phyloP scores from a whole-genome alignment of 1,140 invertebrate genomes.

The Acyrthosiphon pisum region DNA sequence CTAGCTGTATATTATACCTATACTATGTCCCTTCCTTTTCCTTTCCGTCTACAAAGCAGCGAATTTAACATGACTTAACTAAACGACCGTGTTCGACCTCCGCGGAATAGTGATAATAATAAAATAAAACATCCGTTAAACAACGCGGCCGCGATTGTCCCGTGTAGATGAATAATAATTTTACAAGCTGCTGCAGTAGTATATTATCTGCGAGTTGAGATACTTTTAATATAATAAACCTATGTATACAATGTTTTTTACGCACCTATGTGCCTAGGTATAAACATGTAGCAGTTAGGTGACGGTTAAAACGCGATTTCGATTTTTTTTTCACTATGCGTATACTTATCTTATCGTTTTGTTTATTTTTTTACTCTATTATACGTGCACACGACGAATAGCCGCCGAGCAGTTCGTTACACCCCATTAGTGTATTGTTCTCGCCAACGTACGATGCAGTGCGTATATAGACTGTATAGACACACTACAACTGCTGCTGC shows the following conservation, averaged over 20 bases:
- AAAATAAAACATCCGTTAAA: not conserved
- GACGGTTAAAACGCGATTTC: not conserved
- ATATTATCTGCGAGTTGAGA: not conserved
- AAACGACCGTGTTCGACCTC: not conserved
- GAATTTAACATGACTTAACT: not conserved
- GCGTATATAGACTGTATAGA: not conserved
- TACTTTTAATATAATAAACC: not conserved
- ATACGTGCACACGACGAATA: not conserved
- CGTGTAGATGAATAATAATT: not conserved
- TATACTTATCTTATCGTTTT: not conserved
- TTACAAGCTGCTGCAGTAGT: not conserved
- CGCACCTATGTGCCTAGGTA: not conserved
- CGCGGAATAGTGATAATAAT: not conserved
- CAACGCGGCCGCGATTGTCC: too few relatives aligned
- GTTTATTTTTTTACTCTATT: not conserved
- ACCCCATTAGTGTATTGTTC: conserved; percentile 46
- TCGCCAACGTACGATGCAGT: not conserved
- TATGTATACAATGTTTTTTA: not conserved
- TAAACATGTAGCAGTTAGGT: not conserved
- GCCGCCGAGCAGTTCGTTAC: not conserved
- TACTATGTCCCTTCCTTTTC: not conserved
- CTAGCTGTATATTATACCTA: not conserved
- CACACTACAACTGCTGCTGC: not conserved
- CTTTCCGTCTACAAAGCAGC: not conserved
- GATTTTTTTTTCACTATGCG: not conserved